Evolutionary conservation across 2,797 vertebrate species (phyloP).

Genomic region (Pantherophis vulpinus): DNA sequence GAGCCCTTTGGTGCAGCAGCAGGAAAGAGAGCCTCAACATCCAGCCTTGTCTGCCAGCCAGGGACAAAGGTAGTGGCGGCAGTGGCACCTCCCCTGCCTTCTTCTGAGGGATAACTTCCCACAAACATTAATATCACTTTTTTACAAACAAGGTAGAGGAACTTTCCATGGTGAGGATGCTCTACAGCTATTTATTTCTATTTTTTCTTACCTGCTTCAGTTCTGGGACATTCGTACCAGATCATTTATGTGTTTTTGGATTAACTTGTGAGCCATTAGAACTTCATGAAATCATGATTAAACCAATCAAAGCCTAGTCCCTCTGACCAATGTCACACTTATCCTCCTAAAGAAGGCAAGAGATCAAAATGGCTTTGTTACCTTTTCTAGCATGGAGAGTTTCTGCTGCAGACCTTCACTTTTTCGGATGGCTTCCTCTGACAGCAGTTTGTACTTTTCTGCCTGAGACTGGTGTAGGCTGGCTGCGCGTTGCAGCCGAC

Average conservation of each 20-base stretch:
- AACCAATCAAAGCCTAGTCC: not conserved
- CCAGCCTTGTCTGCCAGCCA: not conserved
- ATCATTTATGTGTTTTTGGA: not conserved
- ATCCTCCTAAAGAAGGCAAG: not conserved
- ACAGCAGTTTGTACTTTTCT: constrained; percentile 84
- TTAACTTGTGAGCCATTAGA: not conserved
- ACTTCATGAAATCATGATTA: not conserved
- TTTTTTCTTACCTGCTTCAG: not conserved
- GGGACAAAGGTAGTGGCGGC: not conserved
- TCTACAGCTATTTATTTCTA: not conserved
- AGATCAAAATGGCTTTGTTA: constrained; percentile 54
- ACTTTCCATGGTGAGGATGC: not conserved
- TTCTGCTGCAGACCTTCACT: constrained; percentile 83
- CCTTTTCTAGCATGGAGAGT: constrained; percentile 81
- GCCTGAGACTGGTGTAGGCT: constrained; percentile 80
- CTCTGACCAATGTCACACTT: not conserved
- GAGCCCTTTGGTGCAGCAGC: too few relatives aligned
- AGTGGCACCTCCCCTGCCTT: not conserved
- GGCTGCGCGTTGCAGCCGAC: constrained; percentile 76
- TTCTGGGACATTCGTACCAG: not conserved
- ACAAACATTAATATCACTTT: not conserved
- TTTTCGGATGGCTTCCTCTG: constrained; percentile 79
- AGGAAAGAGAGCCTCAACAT: not conserved
- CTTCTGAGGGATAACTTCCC: not conserved
- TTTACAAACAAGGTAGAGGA: not conserved